Evolutionary conservation across 1,140 invertebrate genomes (phyloP), one percentile per base, ranked within the genome.

Genomic region (Drosophila triauraria): DNA sequence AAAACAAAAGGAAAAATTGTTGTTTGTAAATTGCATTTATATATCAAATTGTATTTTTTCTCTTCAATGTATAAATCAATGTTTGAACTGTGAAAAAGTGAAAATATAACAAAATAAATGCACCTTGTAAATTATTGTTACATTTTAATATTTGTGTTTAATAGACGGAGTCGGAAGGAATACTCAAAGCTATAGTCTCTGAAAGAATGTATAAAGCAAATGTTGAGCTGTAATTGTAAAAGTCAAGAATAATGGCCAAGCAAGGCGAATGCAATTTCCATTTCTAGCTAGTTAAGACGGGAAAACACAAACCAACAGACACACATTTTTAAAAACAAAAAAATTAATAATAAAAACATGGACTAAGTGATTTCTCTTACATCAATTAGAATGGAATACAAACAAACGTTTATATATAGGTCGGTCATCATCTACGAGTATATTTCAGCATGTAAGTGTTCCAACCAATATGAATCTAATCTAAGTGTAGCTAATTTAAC

Each of bases 51-150:
- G 43, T 81, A 68, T 63, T 79, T 83, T 75, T 83, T 83, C 76
- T 77, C 61, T 78, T 80, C 59, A 60, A 76, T 59, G 69, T 82
- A 82, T 82, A 82, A 71, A 75, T 65, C 59, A 79, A 76, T 72
- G 57, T 71, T 79, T 72, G 35, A 80, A 72, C 59, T 67, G 67
- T 65, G 61, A 64, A 79, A 61, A 51, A 35, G 43, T 51, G 67
- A 71, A 53, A 30, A 48, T 42, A 60, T 44, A 68, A 72, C 65
- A 69, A 67, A 78, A 65, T 83, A 78, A 77, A 74, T 74, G 84
- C 85, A 88, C 84, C 58, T 58, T 90, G 85, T 88, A 90, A 62
- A 88, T 80, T 75, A 90, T 88, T 84, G 84, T 88, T 88, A 82
- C 77, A 84, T 80, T 56, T 75, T 56, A 78, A 74, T 74, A 78